These are phyloP conservation scores for Mylabris phalerata DNA, from an alignment of 1,140 invertebrate species.

Conservation along the genomic window DNA sequence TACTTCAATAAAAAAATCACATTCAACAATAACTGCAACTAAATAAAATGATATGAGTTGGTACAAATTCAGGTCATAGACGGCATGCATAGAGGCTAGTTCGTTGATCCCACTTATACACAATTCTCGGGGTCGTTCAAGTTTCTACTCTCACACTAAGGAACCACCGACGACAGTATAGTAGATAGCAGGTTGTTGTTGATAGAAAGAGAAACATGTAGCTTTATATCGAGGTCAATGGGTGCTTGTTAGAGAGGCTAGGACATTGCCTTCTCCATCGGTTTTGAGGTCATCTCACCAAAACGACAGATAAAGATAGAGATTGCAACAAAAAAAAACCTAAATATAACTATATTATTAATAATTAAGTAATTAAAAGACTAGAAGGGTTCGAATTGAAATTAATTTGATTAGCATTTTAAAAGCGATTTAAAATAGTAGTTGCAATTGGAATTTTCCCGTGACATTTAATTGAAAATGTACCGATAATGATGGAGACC, in stretches of 20 bases:
- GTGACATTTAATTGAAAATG: too few species aligned
- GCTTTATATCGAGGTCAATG: constrained; percentile 33
- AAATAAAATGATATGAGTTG: neutral
- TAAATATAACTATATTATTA: neutral
- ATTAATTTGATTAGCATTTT: neutral
- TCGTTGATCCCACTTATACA: constrained; percentile 28
- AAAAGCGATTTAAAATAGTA: neutral
- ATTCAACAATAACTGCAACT: neutral
- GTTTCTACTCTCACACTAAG: constrained; percentile 1
- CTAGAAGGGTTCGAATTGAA: neutral
- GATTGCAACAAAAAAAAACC: neutral
- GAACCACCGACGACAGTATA: neutral
- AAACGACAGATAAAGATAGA: neutral
- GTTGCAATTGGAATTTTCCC: neutral
- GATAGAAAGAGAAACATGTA: too few species aligned
- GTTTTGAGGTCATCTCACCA: constrained; percentile 37
- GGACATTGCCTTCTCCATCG: constrained; percentile 33
- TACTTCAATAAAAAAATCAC: too few species aligned
- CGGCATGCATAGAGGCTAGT: constrained; percentile 30
- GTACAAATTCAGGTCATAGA: constrained; percentile 34
- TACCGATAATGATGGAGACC: too few species aligned
- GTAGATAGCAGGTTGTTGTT: too few species aligned
- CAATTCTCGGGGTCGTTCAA: constrained; percentile 24
- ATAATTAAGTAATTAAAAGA: neutral
- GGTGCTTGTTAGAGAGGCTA: constrained; percentile 27